A percentile compares a stretch with the other conserved stretches of the same genome.
Evolutionary conservation across 2,797 vertebrate species (phyloP).

Genomic region (Lerista edwardsae): DNA sequence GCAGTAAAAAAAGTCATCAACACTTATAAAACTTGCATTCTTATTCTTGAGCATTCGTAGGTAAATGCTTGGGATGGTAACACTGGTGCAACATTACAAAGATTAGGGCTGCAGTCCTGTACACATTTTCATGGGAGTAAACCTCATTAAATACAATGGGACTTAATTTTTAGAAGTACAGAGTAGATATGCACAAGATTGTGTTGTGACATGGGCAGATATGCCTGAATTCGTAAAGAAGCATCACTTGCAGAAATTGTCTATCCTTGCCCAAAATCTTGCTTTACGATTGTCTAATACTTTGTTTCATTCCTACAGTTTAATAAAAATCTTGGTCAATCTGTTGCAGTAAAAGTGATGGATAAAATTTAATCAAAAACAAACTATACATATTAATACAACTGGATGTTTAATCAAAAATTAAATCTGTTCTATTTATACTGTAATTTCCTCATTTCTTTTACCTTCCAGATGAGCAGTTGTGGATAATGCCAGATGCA

Average conservation of each 20-base stretch:
- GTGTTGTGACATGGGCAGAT: not conserved
- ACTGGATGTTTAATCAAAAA: not conserved
- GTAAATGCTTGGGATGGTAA: constrained; percentile 3
- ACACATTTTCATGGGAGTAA: no score
- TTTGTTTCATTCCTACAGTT: not conserved
- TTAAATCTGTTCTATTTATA: not conserved
- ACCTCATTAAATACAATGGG: no score
- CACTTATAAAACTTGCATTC: constrained; percentile 18
- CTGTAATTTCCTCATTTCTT: not conserved
- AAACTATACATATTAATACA: no score
- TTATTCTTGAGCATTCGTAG: not conserved
- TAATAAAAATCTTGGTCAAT: not conserved
- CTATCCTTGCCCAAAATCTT: not conserved
- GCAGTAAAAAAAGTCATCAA: not conserved
- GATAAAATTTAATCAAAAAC: not conserved
- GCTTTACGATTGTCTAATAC: not conserved
- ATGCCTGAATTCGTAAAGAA: not conserved
- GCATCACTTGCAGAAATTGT: not conserved
- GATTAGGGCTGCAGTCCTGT: no score
- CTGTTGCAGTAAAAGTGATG: not conserved
- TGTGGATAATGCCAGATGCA: no score
- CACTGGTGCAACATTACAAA: not conserved
- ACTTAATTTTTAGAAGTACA: no score
- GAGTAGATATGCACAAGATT: no score
- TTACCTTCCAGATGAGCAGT: not conserved